phyloP scores from a whole-genome alignment of 2,113 vertebrate genomes.

The Pygoscelis antarcticus region DNA sequence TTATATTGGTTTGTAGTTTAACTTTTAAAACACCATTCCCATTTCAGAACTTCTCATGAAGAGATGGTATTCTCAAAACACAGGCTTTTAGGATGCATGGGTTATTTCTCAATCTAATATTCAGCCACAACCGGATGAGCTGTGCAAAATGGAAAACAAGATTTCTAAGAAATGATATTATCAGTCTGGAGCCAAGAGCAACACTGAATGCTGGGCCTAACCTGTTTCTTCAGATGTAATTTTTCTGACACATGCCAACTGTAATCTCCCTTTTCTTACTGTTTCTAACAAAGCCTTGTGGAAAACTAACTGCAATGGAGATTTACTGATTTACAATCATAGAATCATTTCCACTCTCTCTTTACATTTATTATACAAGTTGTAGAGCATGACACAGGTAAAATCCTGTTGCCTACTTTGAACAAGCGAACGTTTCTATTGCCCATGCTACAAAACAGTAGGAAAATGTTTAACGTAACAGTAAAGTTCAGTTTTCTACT shows the following conservation, averaged over 20 bases:
- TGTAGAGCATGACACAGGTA: conserved; percentile 32
- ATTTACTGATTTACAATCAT: conserved; percentile 66
- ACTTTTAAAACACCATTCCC: neutral
- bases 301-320: conserved; percentile 54
- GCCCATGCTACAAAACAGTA: conserved; percentile 8
- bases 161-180: conserved; percentile 22
- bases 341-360: conserved; percentile 44
- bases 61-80: neutral
- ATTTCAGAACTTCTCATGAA: neutral
- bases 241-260: conserved; percentile 56
- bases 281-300: conserved; percentile 35
- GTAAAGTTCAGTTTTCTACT: conserved; percentile 39
- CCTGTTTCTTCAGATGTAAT: conserved; percentile 56
- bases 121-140: neutral
- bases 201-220: neutral
- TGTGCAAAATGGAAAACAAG: conserved; percentile 10
- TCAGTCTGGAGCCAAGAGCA: conserved; percentile 3
- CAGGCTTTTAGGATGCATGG: neutral
- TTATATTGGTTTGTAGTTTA: neutral
- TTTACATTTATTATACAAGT: conserved; percentile 52
- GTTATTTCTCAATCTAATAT: neutral
- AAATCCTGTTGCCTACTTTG: conserved; percentile 9
- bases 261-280: conserved; percentile 22
- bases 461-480: conserved; percentile 56
- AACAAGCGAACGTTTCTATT: conserved; percentile 45